These are phyloP conservation scores for Lasioglossum vierecki DNA, from an alignment of 2,888 invertebrate species.

Conservation along the genomic window DNA sequence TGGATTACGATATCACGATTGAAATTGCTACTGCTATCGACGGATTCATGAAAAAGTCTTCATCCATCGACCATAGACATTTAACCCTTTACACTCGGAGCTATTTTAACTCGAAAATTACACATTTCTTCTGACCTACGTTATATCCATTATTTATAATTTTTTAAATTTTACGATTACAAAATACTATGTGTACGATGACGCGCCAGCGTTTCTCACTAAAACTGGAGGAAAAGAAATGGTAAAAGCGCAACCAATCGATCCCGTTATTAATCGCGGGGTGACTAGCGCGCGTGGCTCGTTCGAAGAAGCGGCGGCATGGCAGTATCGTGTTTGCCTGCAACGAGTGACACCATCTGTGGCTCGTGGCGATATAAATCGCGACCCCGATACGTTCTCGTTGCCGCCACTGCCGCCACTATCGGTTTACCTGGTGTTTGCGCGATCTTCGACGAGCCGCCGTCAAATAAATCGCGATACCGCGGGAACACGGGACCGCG, in stretches of 20 bases:
- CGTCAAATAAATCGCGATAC: slow-evolving; percentile 33
- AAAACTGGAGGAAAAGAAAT: background rate
- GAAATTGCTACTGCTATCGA: too few relatives aligned
- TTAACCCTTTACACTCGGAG: too few relatives aligned
- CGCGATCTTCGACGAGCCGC: slow-evolving; percentile 24
- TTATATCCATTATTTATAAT: too few relatives aligned
- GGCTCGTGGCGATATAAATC: slow-evolving; percentile 50
- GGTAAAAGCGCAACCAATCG: background rate
- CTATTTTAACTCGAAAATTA: too few relatives aligned
- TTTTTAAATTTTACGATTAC: too few relatives aligned
- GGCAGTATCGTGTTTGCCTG: slow-evolving; percentile 44
- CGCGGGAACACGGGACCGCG: background rate
- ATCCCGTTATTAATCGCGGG: slow-evolving; percentile 49
- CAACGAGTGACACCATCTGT: slow-evolving; percentile 62
- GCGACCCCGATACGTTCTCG: slow-evolving; percentile 21
- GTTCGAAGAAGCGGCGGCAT: slow-evolving; percentile 28
- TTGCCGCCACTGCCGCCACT: background rate
- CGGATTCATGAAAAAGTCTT: too few relatives aligned
- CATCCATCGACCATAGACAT: too few relatives aligned
- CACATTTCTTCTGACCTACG: too few relatives aligned
- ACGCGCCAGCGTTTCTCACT: background rate
- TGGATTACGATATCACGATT: too few relatives aligned
- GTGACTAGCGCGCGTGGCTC: slow-evolving; percentile 34
- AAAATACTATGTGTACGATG: too few relatives aligned
- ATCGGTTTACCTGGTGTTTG: slow-evolving; percentile 31